Base-by-base conservation (phyloP, 2,113 vertebrate species). In the Porphyrio hochstetteri region DNA sequence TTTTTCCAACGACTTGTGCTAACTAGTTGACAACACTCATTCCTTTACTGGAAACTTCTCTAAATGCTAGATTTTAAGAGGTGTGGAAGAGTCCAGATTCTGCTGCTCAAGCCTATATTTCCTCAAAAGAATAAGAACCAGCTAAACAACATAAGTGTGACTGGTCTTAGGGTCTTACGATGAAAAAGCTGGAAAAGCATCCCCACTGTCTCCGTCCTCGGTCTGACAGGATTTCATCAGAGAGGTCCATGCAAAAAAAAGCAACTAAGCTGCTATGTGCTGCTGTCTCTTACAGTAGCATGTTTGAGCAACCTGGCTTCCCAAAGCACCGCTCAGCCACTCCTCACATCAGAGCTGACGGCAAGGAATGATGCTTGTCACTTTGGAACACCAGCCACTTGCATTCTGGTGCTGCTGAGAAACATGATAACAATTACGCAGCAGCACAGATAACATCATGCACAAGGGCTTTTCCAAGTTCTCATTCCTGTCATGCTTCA, bases 21-120 rank as follows among this genome's bases (percentile, higher is more conserved):
- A 97, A 97, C 95, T 97, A 94, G 96, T 97, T 97, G 96, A 98
- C 87, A 96, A 80, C 70, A 65, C 55, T 97, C 88, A 80, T 81
- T 94, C 93, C 82, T 95, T 93, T 76, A 27, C 48, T 87, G 93
- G 90, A 96, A 98, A 97, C 84, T 83, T 82, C 52, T 94, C 83
- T 60, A 78, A 96, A 67, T 65, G 24, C 21, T 57, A 1, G 19
- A 46, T 89, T 97, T 96, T 95, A 97, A 96, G 93, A 96, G 88
- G 29, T 72, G 81, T 78, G 42, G 93, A 95, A 90, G 90, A 94
- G 76, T 85, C 63, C 69, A 94, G 89, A 97, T 91, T 93, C 64
- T 95, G 60, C 63, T 78, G 52, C 61, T 52, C 38, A 93, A 94
- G 85, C 88, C 76, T 95, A 20, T 69, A 69, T 68, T 95, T 95